Percentiles rank a stretch among this genome's conserved stretches.
These are phyloP conservation scores for Sarcophaga carnaria DNA, from an alignment of 2,888 invertebrate species.

Conservation along the genomic window DNA sequence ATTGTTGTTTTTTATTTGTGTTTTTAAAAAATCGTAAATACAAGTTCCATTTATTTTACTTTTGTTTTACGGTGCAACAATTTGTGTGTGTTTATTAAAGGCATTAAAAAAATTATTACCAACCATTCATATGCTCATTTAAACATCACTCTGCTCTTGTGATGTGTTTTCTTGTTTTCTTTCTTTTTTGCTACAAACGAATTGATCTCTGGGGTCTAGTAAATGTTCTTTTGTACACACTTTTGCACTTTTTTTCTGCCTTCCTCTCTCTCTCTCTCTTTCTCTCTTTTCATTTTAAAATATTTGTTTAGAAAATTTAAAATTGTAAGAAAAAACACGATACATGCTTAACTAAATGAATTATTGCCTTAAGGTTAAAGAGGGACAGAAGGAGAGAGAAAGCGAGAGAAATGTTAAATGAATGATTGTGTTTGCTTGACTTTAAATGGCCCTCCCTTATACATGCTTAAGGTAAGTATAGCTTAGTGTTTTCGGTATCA, in stretches of 20 bases:
- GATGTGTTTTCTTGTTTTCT: too few relatives aligned
- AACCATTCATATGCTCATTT: constrained; percentile 44
- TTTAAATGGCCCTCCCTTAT: neutral
- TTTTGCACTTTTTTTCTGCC: neutral
- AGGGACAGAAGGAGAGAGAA: too few relatives aligned
- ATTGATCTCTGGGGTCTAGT: constrained; percentile 52
- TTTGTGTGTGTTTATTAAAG: constrained; percentile 54
- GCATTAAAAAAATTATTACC: constrained; percentile 49
- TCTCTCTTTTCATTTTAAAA: neutral
- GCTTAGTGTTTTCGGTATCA: too few relatives aligned
- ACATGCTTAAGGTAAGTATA: neutral
- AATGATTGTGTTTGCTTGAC: neutral
- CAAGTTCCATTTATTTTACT: neutral
- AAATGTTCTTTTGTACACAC: constrained; percentile 7
- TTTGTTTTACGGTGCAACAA: constrained; percentile 13
- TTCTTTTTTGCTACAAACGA: constrained; percentile 45
- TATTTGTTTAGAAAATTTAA: neutral
- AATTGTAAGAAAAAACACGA: neutral
- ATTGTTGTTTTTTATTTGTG: too few relatives aligned
- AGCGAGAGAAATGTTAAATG: neutral
- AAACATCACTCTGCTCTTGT: neutral
- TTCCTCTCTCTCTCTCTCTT: too few relatives aligned
- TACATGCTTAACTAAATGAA: neutral
- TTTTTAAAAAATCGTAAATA: too few relatives aligned
- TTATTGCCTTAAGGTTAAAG: neutral